Conservation (phyloP, 2,888 invertebrate genomes). For the Eupithecia insigniata region DNA sequence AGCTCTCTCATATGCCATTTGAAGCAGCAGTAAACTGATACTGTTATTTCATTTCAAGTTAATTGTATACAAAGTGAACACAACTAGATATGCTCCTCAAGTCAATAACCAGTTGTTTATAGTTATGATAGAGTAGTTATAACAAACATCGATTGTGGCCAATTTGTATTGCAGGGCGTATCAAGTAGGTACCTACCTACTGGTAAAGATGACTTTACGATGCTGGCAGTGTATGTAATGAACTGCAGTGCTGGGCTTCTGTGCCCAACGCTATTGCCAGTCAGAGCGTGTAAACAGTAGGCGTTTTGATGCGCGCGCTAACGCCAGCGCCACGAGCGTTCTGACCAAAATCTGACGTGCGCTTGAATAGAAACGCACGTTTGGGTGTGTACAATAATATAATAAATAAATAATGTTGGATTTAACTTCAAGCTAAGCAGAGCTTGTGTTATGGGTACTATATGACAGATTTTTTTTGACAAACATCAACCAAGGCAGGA, state of each 20-base stretch:
- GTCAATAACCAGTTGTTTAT: constrained; percentile 6
- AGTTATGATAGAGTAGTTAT: background rate
- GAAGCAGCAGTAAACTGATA: background rate
- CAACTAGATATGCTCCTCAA: background rate
- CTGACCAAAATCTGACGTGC: no score
- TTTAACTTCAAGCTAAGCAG: no score
- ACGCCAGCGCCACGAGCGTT: no score
- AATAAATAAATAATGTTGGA: no score
- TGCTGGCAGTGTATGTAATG: background rate
- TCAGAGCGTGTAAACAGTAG: no score
- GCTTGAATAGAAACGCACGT: no score
- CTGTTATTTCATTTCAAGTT: background rate
- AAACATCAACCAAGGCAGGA: no score
- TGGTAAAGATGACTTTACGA: constrained; percentile 22
- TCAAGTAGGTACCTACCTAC: constrained; percentile 18
- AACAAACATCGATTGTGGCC: constrained; percentile 21
- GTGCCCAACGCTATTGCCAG: background rate
- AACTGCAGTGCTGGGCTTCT: background rate
- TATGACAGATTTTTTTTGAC: no score
- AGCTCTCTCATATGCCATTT: background rate
- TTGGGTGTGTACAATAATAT: no score
- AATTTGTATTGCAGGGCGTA: constrained; percentile 30
- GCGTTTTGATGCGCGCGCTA: no score
- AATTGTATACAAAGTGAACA: background rate
- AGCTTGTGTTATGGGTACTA: no score